phyloP scores from a whole-genome alignment of 2,888 invertebrate species.

The Danaus chrysippus region DNA sequence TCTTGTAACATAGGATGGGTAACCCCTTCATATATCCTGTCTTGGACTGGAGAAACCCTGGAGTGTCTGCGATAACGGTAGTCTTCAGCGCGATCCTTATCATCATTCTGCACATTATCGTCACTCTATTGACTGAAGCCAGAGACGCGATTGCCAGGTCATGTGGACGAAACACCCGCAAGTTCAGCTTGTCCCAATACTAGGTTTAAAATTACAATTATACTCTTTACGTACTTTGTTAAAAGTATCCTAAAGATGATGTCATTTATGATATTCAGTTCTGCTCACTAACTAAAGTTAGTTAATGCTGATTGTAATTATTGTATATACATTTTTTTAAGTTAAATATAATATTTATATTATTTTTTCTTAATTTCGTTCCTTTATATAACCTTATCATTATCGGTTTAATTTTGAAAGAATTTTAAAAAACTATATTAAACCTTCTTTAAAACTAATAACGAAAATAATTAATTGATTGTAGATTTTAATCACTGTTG shows the following conservation, averaged over 20 bases:
- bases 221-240: not conserved
- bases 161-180: slow-evolving; percentile 37
- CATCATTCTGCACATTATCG: slow-evolving; percentile 78
- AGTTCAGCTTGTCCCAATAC: slow-evolving; percentile 17
- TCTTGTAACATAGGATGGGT: slow-evolving; percentile 71
- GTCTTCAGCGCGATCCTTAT: slow-evolving; percentile 79
- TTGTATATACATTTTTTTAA: not conserved
- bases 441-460: no score
- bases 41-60: slow-evolving; percentile 86
- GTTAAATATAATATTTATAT: not conserved
- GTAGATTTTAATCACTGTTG: no score
- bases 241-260: not conserved
- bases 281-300: not conserved
- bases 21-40: slow-evolving; percentile 85
- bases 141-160: slow-evolving; percentile 56
- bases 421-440: no score
- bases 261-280: not conserved
- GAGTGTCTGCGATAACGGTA: slow-evolving; percentile 76
- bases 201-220: not conserved
- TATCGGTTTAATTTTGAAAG: no score
- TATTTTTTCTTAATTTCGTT: no score
- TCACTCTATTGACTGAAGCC: slow-evolving; percentile 74
- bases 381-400: no score
- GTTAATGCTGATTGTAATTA: slow-evolving; percentile 5
- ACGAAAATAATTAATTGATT: no score